These are phyloP conservation scores for Sinonovacula constricta DNA, from an alignment of 1,140 invertebrate species.

Conservation along the genomic window DNA sequence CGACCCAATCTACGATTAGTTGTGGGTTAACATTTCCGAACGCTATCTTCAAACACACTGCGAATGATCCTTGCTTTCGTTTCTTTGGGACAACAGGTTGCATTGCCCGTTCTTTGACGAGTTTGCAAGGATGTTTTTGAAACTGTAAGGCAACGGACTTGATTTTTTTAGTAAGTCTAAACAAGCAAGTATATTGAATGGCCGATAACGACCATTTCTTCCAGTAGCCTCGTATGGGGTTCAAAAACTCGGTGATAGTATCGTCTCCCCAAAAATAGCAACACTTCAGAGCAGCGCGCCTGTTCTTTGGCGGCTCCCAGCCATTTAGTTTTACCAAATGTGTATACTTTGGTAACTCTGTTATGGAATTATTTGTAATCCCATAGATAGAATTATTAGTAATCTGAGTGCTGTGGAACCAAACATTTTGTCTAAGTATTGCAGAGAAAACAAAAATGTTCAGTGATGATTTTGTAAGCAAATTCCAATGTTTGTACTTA, in stretches of 20 bases:
- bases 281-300: background rate
- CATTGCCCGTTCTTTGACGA: background rate
- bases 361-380: background rate
- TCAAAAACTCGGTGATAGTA: background rate
- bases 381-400: background rate
- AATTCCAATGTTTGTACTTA: no score
- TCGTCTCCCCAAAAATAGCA: constrained; percentile 16
- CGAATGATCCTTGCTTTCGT: constrained; percentile 11
- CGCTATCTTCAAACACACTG: constrained; percentile 24
- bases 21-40: constrained; percentile 14
- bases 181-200: constrained; percentile 22
- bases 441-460: background rate
- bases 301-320: constrained; percentile 19
- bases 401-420: no score
- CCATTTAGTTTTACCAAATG: constrained; percentile 10
- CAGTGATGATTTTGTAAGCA: no score
- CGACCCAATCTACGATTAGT: constrained; percentile 26
- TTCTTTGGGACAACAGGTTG: background rate
- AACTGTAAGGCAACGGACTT: constrained; percentile 1
- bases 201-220: constrained; percentile 8
- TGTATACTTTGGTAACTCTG: background rate
- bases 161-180: constrained; percentile 11
- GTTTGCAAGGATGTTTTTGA: background rate
- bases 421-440: no score
- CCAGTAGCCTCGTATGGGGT: constrained; percentile 6